Conservation (phyloP, 2,113 vertebrate species). For the Struthio camelus region DNA sequence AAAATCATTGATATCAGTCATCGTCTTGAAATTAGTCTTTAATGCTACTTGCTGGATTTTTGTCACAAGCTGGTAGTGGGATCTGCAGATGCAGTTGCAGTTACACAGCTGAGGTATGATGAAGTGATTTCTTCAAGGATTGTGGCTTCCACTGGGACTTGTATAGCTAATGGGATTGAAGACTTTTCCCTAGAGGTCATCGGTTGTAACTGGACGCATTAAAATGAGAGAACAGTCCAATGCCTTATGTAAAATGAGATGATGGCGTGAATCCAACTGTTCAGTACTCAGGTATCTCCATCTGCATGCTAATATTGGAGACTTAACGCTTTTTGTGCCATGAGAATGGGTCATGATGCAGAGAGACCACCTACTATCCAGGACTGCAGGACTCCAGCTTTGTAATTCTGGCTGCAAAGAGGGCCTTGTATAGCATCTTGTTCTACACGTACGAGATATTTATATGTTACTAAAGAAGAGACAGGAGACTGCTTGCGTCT, state of each 20-base stretch:
- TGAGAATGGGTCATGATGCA: not conserved
- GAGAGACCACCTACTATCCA: not conserved
- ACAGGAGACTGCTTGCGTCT: not conserved
- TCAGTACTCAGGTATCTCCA: not conserved
- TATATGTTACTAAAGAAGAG: not conserved
- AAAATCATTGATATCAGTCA: slow-evolving; percentile 15
- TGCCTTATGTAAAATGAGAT: slow-evolving; percentile 41
- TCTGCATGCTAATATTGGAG: not conserved
- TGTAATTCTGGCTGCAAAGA: not conserved
- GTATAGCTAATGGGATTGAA: slow-evolving; percentile 28
- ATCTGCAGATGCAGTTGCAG: slow-evolving; percentile 5
- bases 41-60: slow-evolving; percentile 27
- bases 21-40: slow-evolving; percentile 33
- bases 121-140: slow-evolving; percentile 43
- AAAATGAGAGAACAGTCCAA: slow-evolving; percentile 43
- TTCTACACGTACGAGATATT: not conserved
- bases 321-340: not conserved
- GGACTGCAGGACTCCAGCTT: not conserved
- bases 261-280: not conserved
- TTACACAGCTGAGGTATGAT: not conserved
- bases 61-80: not conserved
- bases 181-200: not conserved
- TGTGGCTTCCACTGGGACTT: slow-evolving; percentile 19
- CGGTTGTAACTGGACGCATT: not conserved
- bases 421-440: not conserved